Evolutionary conservation across 2,888 invertebrate genomes (phyloP).

Genomic region (Julus scandinavius): DNA sequence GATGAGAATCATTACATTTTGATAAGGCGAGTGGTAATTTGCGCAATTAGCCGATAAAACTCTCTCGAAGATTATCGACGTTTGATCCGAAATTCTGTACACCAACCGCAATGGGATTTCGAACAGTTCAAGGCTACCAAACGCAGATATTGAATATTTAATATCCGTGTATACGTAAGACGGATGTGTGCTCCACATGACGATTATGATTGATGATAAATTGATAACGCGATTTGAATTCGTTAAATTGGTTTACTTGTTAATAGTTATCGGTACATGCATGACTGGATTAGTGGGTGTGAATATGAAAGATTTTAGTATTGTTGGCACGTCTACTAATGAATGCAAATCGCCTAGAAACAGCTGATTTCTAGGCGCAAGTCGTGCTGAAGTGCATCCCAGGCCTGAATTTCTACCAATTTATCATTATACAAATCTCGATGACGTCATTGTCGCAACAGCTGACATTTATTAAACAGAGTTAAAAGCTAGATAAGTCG

Average conservation of each 20-base stretch:
- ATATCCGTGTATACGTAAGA: neutral
- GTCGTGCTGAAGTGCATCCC: neutral
- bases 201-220: neutral
- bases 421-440: neutral
- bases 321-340: neutral
- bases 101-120: neutral
- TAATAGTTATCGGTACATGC: neutral
- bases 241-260: neutral
- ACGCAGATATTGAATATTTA: neutral
- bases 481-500: neutral
- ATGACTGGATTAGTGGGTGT: no score
- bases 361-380: neutral
- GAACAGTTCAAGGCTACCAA: neutral
- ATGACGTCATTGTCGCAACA: neutral
- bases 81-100: neutral
- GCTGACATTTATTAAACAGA: neutral
- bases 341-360: neutral
- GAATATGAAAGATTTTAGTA: no score
- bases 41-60: conserved; percentile 11
- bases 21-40: neutral
- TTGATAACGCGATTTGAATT: neutral
- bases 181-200: neutral
- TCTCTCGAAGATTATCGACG: neutral
- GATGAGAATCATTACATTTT: neutral
- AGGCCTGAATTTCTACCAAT: neutral